Evolutionary conservation across 2,113 vertebrate genomes (phyloP).

Genomic region (Corydoras sp.): DNA sequence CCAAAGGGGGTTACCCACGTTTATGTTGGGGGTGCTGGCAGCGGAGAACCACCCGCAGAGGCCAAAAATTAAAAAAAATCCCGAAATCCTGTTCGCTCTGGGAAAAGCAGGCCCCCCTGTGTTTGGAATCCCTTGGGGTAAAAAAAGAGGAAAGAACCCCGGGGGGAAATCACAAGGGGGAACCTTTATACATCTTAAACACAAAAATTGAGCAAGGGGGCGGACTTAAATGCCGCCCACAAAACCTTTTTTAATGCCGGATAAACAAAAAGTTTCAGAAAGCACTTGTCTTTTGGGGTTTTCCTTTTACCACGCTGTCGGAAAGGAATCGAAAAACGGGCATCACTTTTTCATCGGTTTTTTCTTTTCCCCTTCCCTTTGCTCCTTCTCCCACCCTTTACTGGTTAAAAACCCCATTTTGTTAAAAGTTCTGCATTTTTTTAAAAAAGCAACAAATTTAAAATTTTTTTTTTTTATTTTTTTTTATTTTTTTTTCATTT

Average conservation of each 20-base stretch:
- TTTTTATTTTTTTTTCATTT: constrained; percentile 39
- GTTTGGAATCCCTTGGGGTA: constrained; percentile 75
- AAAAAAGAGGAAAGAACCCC: not conserved
- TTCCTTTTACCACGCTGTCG: constrained; percentile 60
- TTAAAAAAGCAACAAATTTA: too few species aligned
- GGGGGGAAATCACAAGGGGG: not conserved
- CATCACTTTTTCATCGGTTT: too few species aligned
- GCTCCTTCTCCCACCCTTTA: too few species aligned
- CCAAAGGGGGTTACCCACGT: constrained; percentile 71
- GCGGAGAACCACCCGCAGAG: constrained; percentile 72
- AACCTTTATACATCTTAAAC: constrained; percentile 37
- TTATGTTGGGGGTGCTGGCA: constrained; percentile 77
- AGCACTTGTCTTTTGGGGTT: constrained; percentile 67
- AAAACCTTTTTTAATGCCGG: constrained; percentile 62
- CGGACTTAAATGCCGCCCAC: constrained; percentile 69
- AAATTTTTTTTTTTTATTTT: constrained; percentile 18
- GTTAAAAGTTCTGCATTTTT: too few species aligned
- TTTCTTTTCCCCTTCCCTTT: too few species aligned
- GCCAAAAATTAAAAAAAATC: constrained; percentile 72
- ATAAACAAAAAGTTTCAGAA: constrained; percentile 54
- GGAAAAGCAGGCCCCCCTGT: constrained; percentile 72
- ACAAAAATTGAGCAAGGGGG: constrained; percentile 48
- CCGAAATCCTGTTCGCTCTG: constrained; percentile 64
- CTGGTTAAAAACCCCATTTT: too few species aligned
- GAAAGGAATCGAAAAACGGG: constrained; percentile 12